Evolutionary conservation across 2,113 vertebrate genomes (phyloP), one percentile per base, ranked within the genome.

Genomic region (Eulemur rufifrons): DNA sequence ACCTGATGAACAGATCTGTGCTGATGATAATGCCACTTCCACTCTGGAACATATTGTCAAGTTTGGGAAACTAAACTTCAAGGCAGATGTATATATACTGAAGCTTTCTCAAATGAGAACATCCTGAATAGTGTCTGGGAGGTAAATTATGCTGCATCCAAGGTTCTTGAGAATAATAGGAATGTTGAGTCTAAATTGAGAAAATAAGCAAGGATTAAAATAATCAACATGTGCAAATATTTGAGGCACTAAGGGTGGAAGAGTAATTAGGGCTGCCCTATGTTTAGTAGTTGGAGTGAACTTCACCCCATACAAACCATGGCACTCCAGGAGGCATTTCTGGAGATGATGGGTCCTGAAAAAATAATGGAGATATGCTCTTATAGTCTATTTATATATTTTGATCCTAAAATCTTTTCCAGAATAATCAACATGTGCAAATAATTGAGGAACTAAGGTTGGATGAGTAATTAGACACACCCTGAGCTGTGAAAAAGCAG

Each of bases 81-180:
- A 7, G 37, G 69, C 39, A 92, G 66, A 76, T 85, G 27, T 50
- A 63, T 59, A 94, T 11, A 39, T 5, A 63, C 6, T 83, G 8
- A 96, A 95, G 21, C 21, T 92, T 59, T 66, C 84, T 81, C 25
- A 78, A 37, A 21, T 61, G n/a, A 96, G 18, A 81, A 3, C 13
- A 39, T 37, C 23, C 7, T 21, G 25, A 52, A 71, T 21, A 71
- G 69, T 37, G 25, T 5, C 20, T 77, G 34, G 3, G 39, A 78
- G 25, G 42, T 59, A 71, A 93, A 80, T 15, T 18, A 18, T 61
- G 5, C 27, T 63, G 0, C 12, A 42, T 59, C 29, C 39, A 54
- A 9, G 18, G 21, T 89, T 68, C 42, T 86, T 83, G 29, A 94
- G 27, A 61, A 23, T 63, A 85, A 59, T 17, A 56, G 7, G 18